Conservation (phyloP, 2,113 vertebrate genomes). For the Pelvicachromis taeniatus region DNA sequence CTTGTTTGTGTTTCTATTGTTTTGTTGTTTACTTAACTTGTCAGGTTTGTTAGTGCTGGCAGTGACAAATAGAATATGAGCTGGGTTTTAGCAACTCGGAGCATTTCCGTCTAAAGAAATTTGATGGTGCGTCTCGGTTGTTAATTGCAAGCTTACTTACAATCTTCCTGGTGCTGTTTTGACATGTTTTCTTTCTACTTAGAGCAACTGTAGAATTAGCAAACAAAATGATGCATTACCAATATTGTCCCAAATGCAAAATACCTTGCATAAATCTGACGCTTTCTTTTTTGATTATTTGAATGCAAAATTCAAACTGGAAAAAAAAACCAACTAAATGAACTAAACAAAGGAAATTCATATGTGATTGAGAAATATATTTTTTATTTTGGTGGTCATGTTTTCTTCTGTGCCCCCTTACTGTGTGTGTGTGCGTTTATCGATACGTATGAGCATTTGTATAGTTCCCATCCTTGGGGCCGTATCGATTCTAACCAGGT, state of each 20-base stretch:
- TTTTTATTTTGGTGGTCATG: neutral
- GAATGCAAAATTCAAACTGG: neutral
- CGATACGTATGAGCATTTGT: slow-evolving; percentile 12
- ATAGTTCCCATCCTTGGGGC: slow-evolving; percentile 43
- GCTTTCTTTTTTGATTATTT: neutral
- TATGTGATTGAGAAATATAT: neutral
- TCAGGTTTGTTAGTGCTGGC: slow-evolving; percentile 29
- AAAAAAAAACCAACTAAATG: neutral
- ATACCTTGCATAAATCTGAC: neutral
- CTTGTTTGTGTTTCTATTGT: slow-evolving; percentile 19
- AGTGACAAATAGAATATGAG: slow-evolving; percentile 11
- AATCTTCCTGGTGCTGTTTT: slow-evolving; percentile 26
- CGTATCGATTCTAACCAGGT: slow-evolving; percentile 54
- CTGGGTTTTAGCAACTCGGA: neutral
- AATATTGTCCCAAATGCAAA: neutral
- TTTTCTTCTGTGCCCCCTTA: neutral
- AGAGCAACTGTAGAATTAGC: neutral
- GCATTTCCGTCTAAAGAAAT: neutral
- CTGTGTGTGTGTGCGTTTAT: slow-evolving; percentile 12
- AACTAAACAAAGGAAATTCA: neutral
- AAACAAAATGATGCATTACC: slow-evolving; percentile 3
- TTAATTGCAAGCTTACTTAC: slow-evolving; percentile 34
- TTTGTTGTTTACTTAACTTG: slow-evolving; percentile 30
- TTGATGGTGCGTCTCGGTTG: neutral
- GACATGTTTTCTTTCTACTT: slow-evolving; percentile 18